These are phyloP conservation scores for Anastrepha ludens DNA, from an alignment of 1,140 invertebrate genomes.

Conservation along the genomic window DNA sequence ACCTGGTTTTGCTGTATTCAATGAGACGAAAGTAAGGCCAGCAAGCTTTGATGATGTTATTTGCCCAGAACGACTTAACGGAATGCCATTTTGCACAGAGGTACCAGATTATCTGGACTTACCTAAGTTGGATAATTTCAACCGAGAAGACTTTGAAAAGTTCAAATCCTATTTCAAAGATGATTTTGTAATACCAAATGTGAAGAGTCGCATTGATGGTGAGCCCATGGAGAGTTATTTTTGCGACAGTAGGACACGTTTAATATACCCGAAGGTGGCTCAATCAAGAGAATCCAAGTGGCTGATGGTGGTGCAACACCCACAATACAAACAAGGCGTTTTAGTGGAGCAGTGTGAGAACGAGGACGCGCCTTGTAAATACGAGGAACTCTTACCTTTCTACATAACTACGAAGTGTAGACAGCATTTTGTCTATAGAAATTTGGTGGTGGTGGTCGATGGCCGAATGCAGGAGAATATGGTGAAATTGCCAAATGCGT, in stretches of 20 bases:
- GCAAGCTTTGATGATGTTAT: neutral
- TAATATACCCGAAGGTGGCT: constrained; percentile 27
- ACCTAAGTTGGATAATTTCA: constrained; percentile 11
- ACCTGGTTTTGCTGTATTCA: neutral
- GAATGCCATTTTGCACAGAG: neutral
- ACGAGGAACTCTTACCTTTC: neutral
- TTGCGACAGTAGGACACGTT: neutral
- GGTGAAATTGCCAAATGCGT: constrained; percentile 2
- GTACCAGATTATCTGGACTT: neutral
- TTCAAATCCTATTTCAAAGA: constrained; percentile 28
- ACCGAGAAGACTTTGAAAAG: neutral
- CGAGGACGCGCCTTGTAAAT: neutral
- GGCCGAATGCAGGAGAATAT: constrained; percentile 15
- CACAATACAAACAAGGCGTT: constrained; percentile 18
- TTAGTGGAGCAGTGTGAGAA: constrained; percentile 27
- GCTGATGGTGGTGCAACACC: constrained; percentile 34
- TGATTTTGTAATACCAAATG: neutral
- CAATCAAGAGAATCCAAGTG: constrained; percentile 1
- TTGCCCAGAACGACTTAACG: neutral
- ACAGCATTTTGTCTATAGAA: constrained; percentile 34
- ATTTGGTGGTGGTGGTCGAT: constrained; percentile 15
- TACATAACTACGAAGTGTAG: neutral
- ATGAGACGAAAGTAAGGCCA: neutral
- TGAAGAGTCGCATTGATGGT: neutral
- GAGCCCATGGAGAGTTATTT: neutral